Evolutionary conservation across 2,797 vertebrate genomes (phyloP), one percentile per base, ranked within the genome.

Genomic region (Spinus olivaceus): DNA sequence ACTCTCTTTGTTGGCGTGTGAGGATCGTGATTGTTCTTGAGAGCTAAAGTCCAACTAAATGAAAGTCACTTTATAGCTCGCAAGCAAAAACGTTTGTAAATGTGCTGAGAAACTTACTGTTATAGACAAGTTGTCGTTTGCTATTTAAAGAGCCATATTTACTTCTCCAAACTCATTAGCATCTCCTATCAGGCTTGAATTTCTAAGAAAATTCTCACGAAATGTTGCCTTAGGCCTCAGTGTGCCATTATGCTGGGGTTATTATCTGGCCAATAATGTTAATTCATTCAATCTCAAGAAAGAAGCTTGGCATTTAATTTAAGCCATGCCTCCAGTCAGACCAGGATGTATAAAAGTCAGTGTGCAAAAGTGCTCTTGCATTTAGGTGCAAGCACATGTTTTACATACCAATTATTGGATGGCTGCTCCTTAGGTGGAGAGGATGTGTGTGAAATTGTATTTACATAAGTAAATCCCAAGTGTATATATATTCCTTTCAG

Each of bases 191-290:
- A 84, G 17, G 44, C 71, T 82, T 63, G 90, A 93, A 89, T 94
- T 94, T 90, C 92, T 83, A 83, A 96, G 88, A 90, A 88, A 96
- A 82, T 77, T 47, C 57, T 90, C 91, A 91, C 16, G 13, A 94
- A 91, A 92, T 60, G 47, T 81, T 96, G 96, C 92, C 93, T 73
- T 65, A 64, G 91, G 96, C 92, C 84, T 94, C 76, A 66, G 69
- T 13, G 59, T 70, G 82, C 88, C 91, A 81, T 96, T 97, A 86
- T 84, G 51, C 89, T 21, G 73, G 60, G 63, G 79, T 94, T 95
- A 88, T 97, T 96, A 90, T 96, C 87, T 95, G 89, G 92, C 89
- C 93, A 90, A 70, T 96, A 87, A 96, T 94, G 91, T 95, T 94
- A 94, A 96, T 96, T 96, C 85, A 91, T 91, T 94, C 94, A 67